These are phyloP conservation scores for Pollimyrus isidori DNA, from an alignment of 2,113 vertebrate genomes.

Conservation along the genomic window DNA sequence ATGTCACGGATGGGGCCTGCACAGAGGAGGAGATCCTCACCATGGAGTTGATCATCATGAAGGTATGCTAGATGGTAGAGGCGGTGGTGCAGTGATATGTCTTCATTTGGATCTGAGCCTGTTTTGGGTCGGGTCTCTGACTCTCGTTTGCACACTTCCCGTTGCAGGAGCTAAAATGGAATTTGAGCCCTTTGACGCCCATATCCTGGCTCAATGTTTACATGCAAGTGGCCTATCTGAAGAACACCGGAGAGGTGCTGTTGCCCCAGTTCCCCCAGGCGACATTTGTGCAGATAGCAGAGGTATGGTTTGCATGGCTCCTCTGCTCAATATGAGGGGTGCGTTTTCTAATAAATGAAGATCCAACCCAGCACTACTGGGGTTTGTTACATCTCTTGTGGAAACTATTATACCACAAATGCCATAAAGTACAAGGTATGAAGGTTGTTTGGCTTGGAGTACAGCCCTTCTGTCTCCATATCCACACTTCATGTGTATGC, in stretches of 20 bases:
- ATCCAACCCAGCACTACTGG: not conserved
- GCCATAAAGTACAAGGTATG: not conserved
- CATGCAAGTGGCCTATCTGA: constrained; percentile 90
- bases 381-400: not conserved
- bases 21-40: constrained; percentile 85
- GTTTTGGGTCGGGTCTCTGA: not conserved
- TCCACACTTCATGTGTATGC: not conserved
- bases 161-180: constrained; percentile 85
- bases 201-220: constrained; percentile 95
- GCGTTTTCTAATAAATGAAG: not conserved
- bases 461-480: not conserved
- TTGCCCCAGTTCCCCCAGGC: constrained; percentile 81
- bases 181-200: constrained; percentile 79
- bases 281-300: constrained; percentile 82
- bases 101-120: not conserved
- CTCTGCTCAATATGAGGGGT: not conserved
- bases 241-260: constrained; percentile 65
- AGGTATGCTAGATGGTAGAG: constrained; percentile 59
- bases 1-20: constrained; percentile 92
- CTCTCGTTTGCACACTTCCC: not conserved
- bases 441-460: not conserved
- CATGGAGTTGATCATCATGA: constrained; percentile 94
- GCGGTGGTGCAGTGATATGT: not conserved
- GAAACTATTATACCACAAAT: no score
- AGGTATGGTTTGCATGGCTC: constrained; percentile 58